Base-by-base conservation (phyloP, 92 coral and sea anemone genomes). In the Isaurus tuberculatus region DNA sequence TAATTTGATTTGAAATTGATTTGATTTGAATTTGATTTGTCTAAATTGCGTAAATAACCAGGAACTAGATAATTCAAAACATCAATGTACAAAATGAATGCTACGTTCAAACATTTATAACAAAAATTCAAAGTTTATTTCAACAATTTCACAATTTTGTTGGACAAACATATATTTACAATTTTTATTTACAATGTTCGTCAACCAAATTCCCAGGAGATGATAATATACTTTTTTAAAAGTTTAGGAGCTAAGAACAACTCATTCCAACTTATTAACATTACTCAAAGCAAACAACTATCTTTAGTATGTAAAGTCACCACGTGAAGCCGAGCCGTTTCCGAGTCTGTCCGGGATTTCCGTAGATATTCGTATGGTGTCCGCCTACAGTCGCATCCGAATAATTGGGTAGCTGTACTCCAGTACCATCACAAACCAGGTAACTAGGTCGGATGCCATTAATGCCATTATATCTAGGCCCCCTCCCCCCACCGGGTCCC, bases 401-500 rank as follows among this genome's bases (percentile, higher is more conserved):
- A 75, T 94, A 97, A 78, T 94, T 97, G 1, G 99, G 99, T 26
- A 97, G 57, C 49, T 97, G 99, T 0, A 97, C 99, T 5, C 99
- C 99, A 1, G 97, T 90, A 15, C 94, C 94, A 78, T 97, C 99
- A 43, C 94, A 86, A 23, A 94, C 98, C 64, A 92, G 79, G 84
- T 86, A 97, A 80, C 99, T 97, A 16, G 99, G 99, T 33, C 99
- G 87, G 10, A 94, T 93, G 0, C 99, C 99, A 66, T 91, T 90
- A 61, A 88, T 94, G 70, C 99, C 99, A 8, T 94, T 97, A 83
- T 60, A 97, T 81, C 87, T 89, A 19, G 99, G 99, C 67, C 99
- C 99, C 65, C 97, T 81, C 4, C 99, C 98, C 7, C 99, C 99
- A 0, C 99, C 99, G 2, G 99, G 99, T 0, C 99, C 99, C 64